Base-by-base conservation (phyloP, 2,113 vertebrate genomes). In the Tricholaema leucomelas region DNA sequence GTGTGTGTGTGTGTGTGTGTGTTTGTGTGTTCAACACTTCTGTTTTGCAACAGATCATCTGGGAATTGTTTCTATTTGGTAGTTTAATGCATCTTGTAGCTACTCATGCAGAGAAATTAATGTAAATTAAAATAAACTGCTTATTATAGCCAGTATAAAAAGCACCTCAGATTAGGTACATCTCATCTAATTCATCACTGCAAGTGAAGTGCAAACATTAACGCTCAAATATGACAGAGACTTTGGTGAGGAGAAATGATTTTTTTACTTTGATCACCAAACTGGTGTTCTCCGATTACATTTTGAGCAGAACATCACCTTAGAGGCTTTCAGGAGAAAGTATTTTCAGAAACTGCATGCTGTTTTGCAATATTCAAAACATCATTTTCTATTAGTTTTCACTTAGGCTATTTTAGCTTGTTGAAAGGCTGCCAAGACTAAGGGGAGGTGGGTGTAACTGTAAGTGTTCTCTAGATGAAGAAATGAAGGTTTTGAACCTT, bases 41-140 rank as follows among this genome's bases (percentile, higher is more conserved):
- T 93, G 31, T 93, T 93, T 91, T 90, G 61, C 42, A 84, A 85
- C 54, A 76, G 25, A 88, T 90, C 80, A 96, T 20, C n/a, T 85
- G 84, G 65, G 58, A 95, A 90, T 95, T 94, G 42, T 70, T 75
- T 85, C 18, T 56, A 52, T 95, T 95, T 95, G 97, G 93, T 50
- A 90, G 66, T 94, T 96, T 90, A 92, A 94, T 90, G 82, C 42
- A 77, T 79, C 46, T 61, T 81, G 64, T 64, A 91, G 48, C 74
- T 94, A 80, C 30, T 94, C 42, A 94, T 88, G 14, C 69, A 92
- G 70, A 94, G 73, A 96, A 97, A 95, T 87, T 93, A 96, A 95
- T 44, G n/a, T 80, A 96, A 96, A 96, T 91, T 61, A 97, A 97
- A 98, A 94, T 91, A 85, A 95, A 94, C 85, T 88, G 42, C 36